Evolutionary conservation across 92 coral and sea anemone species (phyloP), one percentile per base, ranked within the genome.

Genomic region (Scolanthus callimorphus): DNA sequence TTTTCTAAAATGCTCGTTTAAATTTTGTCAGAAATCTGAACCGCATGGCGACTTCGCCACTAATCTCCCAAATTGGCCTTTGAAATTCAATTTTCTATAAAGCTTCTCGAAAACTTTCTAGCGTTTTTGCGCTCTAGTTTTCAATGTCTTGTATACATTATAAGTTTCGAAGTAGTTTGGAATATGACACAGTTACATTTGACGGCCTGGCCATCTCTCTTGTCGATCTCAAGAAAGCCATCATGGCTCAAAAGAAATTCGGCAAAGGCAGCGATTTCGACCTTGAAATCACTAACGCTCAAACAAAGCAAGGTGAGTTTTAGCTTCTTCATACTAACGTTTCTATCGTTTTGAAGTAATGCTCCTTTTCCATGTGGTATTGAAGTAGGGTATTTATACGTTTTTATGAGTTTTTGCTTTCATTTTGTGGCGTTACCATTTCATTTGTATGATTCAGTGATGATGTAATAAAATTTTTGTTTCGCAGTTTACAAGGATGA

Each of bases 71-170:
- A n/a, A n/a, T n/a, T n/a, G n/a, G n/a, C n/a, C n/a, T n/a, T n/a
- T n/a, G n/a, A n/a, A n/a, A n/a, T n/a, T n/a, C n/a, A n/a, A n/a
- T n/a, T n/a, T n/a, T n/a, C n/a, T n/a, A n/a, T n/a, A n/a, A n/a
- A n/a, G n/a, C n/a, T n/a, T n/a, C n/a, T n/a, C n/a, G n/a, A n/a
- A n/a, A n/a, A n/a, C n/a, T n/a, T n/a, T n/a, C n/a, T n/a, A n/a
- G n/a, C n/a, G n/a, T n/a, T 34, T 34, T 15, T 15, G 41, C 41
- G 15, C 8, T 6, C 15, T 15, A 6, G 41, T 34, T 34, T 34
- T 34, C 22, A 41, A 94, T 94, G 99, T 94, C 99, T 39, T 90
- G 96, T 73, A 90, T 94, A 57, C 99, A 94, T 58, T 94, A 94
- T 49, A 94, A 94, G 66, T 94, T 94, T 67, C 85, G 91, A 65